Evolutionary conservation across 2,888 invertebrate species (phyloP).

Genomic region (Himalopsyche anomala): DNA sequence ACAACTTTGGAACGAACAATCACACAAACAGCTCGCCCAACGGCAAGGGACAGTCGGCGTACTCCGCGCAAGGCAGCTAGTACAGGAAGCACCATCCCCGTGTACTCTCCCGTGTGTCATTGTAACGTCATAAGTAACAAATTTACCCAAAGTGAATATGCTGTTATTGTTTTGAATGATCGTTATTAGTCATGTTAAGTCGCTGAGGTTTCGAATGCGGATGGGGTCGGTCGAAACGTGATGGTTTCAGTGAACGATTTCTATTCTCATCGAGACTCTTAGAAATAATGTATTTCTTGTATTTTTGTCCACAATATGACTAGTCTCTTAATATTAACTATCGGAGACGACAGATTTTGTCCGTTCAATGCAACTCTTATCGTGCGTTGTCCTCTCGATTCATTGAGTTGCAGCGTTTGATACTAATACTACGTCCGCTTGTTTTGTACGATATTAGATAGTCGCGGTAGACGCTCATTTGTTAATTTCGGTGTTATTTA

Average conservation of each 20-base stretch:
- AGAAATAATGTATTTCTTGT: background rate
- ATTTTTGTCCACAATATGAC: background rate
- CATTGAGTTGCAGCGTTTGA: background rate
- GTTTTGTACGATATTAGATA: conserved; percentile 36
- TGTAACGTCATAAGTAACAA: conserved; percentile 31
- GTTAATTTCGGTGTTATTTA: conserved; percentile 29
- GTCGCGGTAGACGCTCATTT: conserved; percentile 34
- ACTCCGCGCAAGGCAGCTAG: conserved; percentile 57
- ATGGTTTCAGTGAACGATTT: background rate
- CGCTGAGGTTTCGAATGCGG: background rate
- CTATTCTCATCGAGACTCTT: background rate
- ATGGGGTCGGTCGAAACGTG: background rate
- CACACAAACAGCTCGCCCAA: conserved; percentile 40
- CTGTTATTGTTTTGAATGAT: conserved; percentile 24
- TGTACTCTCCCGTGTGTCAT: conserved; percentile 35
- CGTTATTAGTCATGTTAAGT: conserved; percentile 7
- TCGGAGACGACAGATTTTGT: conserved; percentile 9
- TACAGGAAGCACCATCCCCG: conserved; percentile 39
- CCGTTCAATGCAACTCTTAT: background rate
- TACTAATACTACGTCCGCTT: conserved; percentile 13
- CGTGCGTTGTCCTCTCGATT: conserved; percentile 6
- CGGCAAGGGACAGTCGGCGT: conserved; percentile 42
- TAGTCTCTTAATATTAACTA: conserved; percentile 20
- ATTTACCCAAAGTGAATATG: conserved; percentile 25
- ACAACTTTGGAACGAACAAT: conserved; percentile 69